Percentiles rank a stretch among this genome's conserved stretches.
Conservation (phyloP, 2,888 invertebrate genomes). For the Isoperla grammatica region DNA sequence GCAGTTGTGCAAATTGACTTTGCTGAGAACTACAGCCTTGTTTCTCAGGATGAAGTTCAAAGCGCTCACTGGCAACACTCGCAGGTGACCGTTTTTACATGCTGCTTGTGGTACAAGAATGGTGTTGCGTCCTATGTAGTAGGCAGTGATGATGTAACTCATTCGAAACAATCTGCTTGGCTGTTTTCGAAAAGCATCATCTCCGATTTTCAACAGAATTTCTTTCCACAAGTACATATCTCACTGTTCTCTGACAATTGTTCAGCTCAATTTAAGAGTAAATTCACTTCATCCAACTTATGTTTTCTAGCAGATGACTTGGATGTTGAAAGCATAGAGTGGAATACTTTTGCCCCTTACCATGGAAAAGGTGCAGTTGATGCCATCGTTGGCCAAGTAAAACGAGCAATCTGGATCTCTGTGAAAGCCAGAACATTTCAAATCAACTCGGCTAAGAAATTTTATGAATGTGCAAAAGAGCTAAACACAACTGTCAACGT, state of each 20-base stretch:
- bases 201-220: slow-evolving; percentile 5
- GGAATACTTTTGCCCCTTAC: no score
- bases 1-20: slow-evolving; percentile 19
- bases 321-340: no score
- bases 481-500: background rate
- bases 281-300: background rate
- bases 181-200: slow-evolving; percentile 5
- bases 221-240: background rate
- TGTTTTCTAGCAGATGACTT: no score
- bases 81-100: slow-evolving; percentile 12
- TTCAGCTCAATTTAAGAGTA: slow-evolving; percentile 11
- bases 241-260: slow-evolving; percentile 6
- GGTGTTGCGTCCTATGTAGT: slow-evolving; percentile 5
- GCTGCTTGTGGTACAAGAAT: slow-evolving; percentile 5
- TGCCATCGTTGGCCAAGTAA: no score
- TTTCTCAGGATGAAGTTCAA: slow-evolving; percentile 23
- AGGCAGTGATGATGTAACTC: slow-evolving; percentile 15
- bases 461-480: background rate
- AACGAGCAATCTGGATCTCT: no score
- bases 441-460: background rate
- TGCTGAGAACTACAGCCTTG: slow-evolving; percentile 23
- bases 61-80: slow-evolving; percentile 13
- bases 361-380: no score
- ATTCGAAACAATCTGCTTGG: slow-evolving; percentile 6
- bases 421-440: no score